A percentile compares a stretch with the other conserved stretches of the same genome.
These are phyloP conservation scores for Puntigrus tetrazona DNA, from an alignment of 2,113 vertebrate species.

Conservation along the genomic window DNA sequence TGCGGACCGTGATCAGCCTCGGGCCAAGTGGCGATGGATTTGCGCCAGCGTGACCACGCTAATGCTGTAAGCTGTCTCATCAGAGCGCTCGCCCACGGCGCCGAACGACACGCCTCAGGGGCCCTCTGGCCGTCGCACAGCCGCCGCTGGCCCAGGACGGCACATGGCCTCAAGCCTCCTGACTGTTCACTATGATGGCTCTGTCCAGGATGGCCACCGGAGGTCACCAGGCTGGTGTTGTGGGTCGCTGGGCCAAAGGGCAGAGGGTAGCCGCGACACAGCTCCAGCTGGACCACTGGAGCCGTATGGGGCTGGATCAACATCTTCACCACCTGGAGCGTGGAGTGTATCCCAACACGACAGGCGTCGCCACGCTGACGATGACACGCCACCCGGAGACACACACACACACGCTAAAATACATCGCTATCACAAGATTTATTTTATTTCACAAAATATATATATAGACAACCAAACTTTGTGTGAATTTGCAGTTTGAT, in stretches of 20 bases:
- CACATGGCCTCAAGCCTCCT: conserved; percentile 88
- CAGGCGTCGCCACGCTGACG: conserved; percentile 93
- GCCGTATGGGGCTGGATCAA: conserved; percentile 98
- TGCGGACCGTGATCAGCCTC: conserved; percentile 97
- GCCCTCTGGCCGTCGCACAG: not conserved
- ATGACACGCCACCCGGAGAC: conserved; percentile 91
- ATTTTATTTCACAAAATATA: no score
- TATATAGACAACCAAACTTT: no score
- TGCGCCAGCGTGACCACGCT: conserved; percentile 93
- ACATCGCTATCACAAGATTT: no score
- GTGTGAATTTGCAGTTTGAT: no score
- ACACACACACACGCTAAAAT: not conserved
- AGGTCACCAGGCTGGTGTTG: conserved; percentile 96
- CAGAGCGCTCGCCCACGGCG: conserved; percentile 71
- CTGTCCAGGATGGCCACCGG: conserved; percentile 97
- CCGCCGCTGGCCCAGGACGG: conserved; percentile 69
- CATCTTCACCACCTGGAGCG: conserved; percentile 98
- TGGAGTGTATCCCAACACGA: conserved; percentile 97
- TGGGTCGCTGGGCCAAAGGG: conserved; percentile 98
- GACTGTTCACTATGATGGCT: conserved; percentile 95
- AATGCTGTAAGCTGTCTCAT: conserved; percentile 80
- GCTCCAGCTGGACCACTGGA: conserved; percentile 95
- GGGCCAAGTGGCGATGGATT: conserved; percentile 93
- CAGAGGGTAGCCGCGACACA: conserved; percentile 96
- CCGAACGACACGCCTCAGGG: conserved; percentile 84